Evolutionary conservation across 2,888 invertebrate species (phyloP).

Genomic region (Ceratothoa steindachneri): DNA sequence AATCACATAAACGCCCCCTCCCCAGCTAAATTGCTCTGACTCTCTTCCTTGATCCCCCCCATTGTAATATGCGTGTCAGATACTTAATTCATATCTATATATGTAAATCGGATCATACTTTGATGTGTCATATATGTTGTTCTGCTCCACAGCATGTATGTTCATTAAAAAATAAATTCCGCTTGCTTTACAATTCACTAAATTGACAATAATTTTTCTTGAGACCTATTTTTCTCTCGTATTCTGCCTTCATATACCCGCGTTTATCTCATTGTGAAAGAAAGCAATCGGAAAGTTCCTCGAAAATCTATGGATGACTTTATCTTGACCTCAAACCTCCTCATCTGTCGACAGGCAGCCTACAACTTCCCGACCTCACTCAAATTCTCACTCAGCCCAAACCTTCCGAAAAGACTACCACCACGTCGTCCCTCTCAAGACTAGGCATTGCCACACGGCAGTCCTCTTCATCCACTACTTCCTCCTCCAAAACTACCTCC

Average conservation of each 20-base stretch:
- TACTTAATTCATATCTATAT: too few species aligned
- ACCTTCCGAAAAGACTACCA: slow-evolving; percentile 8
- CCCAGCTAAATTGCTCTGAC: too few species aligned
- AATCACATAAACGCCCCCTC: too few species aligned
- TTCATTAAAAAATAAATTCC: too few species aligned
- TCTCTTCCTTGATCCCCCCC: too few species aligned
- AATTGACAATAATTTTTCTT: too few species aligned
- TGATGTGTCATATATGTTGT: too few species aligned
- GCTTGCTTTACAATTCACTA: too few species aligned
- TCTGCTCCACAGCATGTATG: too few species aligned
- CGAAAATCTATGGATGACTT: neutral
- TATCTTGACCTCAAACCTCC: slow-evolving; percentile 22
- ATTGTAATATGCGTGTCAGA: too few species aligned
- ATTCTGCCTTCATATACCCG: slow-evolving; percentile 1
- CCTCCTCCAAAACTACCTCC: neutral
- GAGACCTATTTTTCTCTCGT: slow-evolving; percentile 17
- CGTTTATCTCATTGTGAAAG: slow-evolving; percentile 9
- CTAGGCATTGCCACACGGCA: too few species aligned
- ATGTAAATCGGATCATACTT: too few species aligned
- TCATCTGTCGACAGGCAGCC: slow-evolving; percentile 43
- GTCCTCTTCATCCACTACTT: neutral
- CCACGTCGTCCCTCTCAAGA: neutral
- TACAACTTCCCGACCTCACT: slow-evolving; percentile 42
- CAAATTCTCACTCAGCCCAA: slow-evolving; percentile 40
- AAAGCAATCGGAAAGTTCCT: neutral